A percentile compares a stretch with the other conserved stretches of the same genome.
phyloP scores from a whole-genome alignment of 2,888 invertebrate species.

The Brachypalpus laphriformis region DNA sequence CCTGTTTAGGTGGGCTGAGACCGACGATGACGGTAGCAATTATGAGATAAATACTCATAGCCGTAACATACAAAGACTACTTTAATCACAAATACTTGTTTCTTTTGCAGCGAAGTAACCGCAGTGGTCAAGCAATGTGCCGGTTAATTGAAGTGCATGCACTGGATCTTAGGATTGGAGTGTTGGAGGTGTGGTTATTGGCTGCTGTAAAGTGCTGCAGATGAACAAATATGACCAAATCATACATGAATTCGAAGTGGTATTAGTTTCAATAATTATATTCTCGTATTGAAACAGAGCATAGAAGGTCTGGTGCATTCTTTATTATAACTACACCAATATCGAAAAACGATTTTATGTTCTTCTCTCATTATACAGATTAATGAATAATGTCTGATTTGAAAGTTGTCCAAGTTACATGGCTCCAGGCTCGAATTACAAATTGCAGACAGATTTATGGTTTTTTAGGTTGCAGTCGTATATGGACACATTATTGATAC shows the following conservation, averaged over 20 bases:
- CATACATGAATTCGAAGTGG: background rate
- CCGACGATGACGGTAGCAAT: conserved; percentile 7
- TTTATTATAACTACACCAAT: too few species aligned
- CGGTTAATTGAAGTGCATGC: background rate
- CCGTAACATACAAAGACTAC: background rate
- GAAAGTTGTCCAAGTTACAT: too few species aligned
- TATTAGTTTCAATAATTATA: background rate
- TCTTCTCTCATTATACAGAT: too few species aligned
- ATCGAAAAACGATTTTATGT: too few species aligned
- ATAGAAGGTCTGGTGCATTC: too few species aligned
- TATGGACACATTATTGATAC: too few species aligned
- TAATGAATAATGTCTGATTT: too few species aligned
- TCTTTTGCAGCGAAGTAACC: background rate
- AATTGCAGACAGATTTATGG: too few species aligned
- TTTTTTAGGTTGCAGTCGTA: too few species aligned
- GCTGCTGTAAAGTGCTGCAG: background rate
- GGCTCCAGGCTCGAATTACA: too few species aligned
- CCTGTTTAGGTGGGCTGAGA: background rate
- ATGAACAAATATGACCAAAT: background rate
- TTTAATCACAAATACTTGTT: background rate
- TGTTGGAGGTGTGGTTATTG: conserved; percentile 5
- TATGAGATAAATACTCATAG: conserved; percentile 20
- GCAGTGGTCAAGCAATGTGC: background rate
- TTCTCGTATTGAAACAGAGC: too few species aligned
- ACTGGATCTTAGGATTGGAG: background rate